phyloP scores from a whole-genome alignment of 2,888 invertebrate species.

The Pachymerium ferrugineum region DNA sequence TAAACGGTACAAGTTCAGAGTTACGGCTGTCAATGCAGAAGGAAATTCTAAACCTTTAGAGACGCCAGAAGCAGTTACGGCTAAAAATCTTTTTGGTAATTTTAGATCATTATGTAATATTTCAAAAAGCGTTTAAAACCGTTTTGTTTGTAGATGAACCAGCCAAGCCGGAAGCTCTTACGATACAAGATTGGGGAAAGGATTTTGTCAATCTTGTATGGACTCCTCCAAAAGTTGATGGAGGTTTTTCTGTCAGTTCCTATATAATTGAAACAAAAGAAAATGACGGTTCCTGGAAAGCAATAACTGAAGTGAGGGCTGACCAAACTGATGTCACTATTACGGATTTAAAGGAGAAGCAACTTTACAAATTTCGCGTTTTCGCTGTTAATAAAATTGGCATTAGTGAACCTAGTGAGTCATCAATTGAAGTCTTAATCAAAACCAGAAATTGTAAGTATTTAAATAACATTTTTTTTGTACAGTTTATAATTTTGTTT shows the following conservation, averaged over 20 bases:
- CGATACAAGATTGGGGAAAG: slow-evolving; percentile 90
- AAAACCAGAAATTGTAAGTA: slow-evolving; percentile 67
- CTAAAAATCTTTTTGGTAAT: slow-evolving; percentile 97
- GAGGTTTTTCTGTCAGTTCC: slow-evolving; percentile 80
- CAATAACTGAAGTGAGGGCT: slow-evolving; percentile 80
- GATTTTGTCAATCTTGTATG: slow-evolving; percentile 75
- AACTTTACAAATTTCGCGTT: slow-evolving; percentile 83
- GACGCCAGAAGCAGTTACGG: slow-evolving; percentile 76
- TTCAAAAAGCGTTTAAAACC: too few relatives aligned
- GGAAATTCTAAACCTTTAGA: slow-evolving; percentile 92
- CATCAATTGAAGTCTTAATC: slow-evolving; percentile 78
- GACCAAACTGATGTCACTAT: slow-evolving; percentile 75
- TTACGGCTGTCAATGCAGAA: slow-evolving; percentile 89
- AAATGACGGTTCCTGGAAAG: slow-evolving; percentile 92
- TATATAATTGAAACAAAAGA: slow-evolving; percentile 87
- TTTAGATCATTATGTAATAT: too few relatives aligned
- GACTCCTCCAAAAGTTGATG: slow-evolving; percentile 77
- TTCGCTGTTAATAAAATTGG: slow-evolving; percentile 86
- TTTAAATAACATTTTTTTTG: not conserved
- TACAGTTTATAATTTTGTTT: not conserved
- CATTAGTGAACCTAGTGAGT: slow-evolving; percentile 84
- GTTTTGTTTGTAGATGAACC: too few relatives aligned
- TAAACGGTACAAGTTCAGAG: slow-evolving; percentile 92
- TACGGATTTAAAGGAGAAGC: slow-evolving; percentile 85
- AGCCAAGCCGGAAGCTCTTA: slow-evolving; percentile 77